Percentiles rank a stretch among this genome's conserved stretches.
phyloP scores from a whole-genome alignment of 2,113 vertebrate genomes.

The Poicephalus meyeri region DNA sequence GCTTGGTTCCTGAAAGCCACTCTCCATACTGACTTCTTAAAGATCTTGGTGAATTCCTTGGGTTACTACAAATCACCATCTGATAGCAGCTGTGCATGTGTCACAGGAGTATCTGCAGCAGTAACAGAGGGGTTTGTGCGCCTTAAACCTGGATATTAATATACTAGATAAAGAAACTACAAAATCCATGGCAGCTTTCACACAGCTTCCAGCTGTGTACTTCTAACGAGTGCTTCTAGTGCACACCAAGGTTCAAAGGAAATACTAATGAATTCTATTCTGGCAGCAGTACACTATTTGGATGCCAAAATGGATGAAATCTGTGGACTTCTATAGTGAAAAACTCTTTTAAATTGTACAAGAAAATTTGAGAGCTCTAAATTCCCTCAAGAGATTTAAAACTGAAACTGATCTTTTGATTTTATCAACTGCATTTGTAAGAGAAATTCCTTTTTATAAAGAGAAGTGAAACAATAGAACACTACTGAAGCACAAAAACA shows the following conservation, averaged over 20 bases:
- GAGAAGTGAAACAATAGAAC: not conserved
- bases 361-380: slow-evolving; percentile 54
- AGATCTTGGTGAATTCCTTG: not conserved
- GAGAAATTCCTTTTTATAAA: slow-evolving; percentile 17
- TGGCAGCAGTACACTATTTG: slow-evolving; percentile 38
- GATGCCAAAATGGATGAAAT: slow-evolving; percentile 33
- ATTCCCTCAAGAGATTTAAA: slow-evolving; percentile 53
- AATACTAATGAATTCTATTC: slow-evolving; percentile 57
- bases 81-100: not conserved
- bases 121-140: not conserved
- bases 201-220: not conserved
- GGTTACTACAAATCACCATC: not conserved
- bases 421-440: slow-evolving; percentile 35
- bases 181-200: not conserved
- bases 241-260: slow-evolving; percentile 9
- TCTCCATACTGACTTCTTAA: not conserved
- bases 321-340: slow-evolving; percentile 16
- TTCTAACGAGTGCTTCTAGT: not conserved
- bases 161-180: not conserved
- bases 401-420: slow-evolving; percentile 45
- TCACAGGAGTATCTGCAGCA: not conserved
- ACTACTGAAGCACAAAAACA: slow-evolving; percentile 7
- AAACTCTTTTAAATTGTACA: slow-evolving; percentile 27
- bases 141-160: not conserved
- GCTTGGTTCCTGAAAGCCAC: not conserved